phyloP scores from a whole-genome alignment of 2,113 vertebrate species.

The Prunella himalayana region DNA sequence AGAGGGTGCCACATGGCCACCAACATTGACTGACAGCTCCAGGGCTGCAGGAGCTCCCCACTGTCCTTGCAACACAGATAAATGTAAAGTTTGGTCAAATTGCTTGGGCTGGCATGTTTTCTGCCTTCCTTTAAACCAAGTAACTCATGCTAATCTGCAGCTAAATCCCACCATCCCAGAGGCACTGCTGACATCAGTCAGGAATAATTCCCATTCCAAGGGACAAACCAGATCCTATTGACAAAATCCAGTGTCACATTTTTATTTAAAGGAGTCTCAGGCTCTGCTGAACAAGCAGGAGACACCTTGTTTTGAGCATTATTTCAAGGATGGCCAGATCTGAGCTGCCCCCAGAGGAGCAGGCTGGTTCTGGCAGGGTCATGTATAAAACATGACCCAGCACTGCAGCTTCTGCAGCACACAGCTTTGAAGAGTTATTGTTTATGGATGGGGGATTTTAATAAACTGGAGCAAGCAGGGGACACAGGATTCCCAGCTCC shows the following conservation, averaged over 20 bases:
- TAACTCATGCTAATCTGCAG: neutral
- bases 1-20: too few species aligned
- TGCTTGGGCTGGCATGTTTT: neutral
- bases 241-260: neutral
- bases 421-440: neutral
- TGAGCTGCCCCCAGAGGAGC: neutral
- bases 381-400: conserved; percentile 1
- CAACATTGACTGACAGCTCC: neutral
- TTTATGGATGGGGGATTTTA: neutral
- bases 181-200: neutral
- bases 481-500: neutral
- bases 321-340: neutral
- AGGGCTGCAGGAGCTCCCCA: neutral
- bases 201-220: neutral
- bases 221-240: neutral
- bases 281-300: neutral
- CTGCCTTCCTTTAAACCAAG: neutral
- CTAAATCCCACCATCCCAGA: neutral
- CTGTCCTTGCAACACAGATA: neutral
- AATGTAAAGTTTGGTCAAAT: neutral
- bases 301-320: neutral
- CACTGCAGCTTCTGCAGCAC: neutral
- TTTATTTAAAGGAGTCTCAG: neutral
- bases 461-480: neutral
- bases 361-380: neutral